Evolutionary conservation across 2,888 invertebrate species (phyloP), one percentile per base, ranked within the genome.

Genomic region (Acanthococcus lagerstroemiae): DNA sequence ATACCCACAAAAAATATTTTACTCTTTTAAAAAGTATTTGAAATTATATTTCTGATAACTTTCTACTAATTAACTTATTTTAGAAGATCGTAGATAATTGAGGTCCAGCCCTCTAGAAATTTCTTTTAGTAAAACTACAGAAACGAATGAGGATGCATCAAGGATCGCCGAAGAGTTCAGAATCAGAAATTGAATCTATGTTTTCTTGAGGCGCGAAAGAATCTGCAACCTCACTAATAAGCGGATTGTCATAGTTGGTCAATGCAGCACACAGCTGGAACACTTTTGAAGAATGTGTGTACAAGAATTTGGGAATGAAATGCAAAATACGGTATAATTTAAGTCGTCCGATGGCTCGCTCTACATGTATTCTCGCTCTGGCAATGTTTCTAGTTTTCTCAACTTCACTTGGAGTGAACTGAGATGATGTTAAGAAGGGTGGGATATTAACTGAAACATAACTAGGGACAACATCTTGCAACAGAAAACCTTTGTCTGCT

Each of bases 401-500:
- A 0, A 66, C 12, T 56, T 68, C 50, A 6, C 9, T 9, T 22
- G 57, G 65, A 5, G 55, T 54, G 30, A 63, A 68, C 27, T 68
- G 67, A 15, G 63, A 52, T 19, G 52, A 50, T 24, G 15, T 15
- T 12, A 66, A 48, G 21, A 68, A 68, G 1, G 61, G 66, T 9
- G 63, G 68, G 15, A 66, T 24, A 30, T 66, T 68, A 2, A 61
- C 55, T 2, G 25, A 37, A 7, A 68, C 66, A 7, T 55, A 50
- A 15, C 25, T 25, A 24, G 68, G 67, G 5, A 68, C 12, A n/a
- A 67, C 25, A 56, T 66, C 68, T 26, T 22, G 6, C 15, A 68
- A 48, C 25, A 68, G 37, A 52, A 68, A 68, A 6, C 68, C 67
- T 30, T 68, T 67, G n/a, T 68, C 67, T 7, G 60, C 67, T 5